Evolutionary conservation across 2,888 invertebrate species (phyloP), one percentile per base, ranked within the genome.

Genomic region (Sinhomidia bicolor): DNA sequence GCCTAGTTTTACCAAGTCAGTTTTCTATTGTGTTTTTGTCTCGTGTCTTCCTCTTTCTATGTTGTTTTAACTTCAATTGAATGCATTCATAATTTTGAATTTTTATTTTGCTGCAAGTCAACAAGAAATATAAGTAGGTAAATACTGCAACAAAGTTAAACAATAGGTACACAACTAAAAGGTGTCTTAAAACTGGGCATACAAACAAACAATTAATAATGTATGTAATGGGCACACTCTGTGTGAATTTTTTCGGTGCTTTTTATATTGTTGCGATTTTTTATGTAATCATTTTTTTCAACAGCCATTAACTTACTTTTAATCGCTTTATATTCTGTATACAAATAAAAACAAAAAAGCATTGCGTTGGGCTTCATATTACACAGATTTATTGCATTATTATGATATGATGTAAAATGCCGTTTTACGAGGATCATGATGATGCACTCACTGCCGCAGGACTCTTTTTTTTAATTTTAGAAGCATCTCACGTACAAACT

Each of bases 161-260:
- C 74, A 74, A 74, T 74, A 47, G 74, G 47, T 14, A 74, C 47
- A 9, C 1, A 44, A 10, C 6, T 7, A 36, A 23, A n/a, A 36
- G 41, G 20, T 41, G 47, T 47, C 14, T 41, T 71, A 41, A 71
- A 14, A 68, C 74, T 74, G 47, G 23, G 68, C 41, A 36, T 6
- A 60, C 12, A n/a, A 26, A n/a, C 47, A 76, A 54, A 20, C 54
- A 78, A 76, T 51, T 51, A 78, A 54, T 78, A 32, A 54, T 32
- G 32, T 32, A 78, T 78, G 78, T 32, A 78, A 78, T 78, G 78
- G 12, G 54, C 78, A 78, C 44, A 80, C n/a, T 60, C 74, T 74
- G 84, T 84, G 84, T 74, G 84, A 84, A 84, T 84, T 84, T 82
- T 84, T 84, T 84, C 84, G 84, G 84, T 71, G 82, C 68, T 83